Evolutionary conservation across 2,797 vertebrate genomes (phyloP), one percentile per base, ranked within the genome.

Genomic region (Diglossa cyanea): DNA sequence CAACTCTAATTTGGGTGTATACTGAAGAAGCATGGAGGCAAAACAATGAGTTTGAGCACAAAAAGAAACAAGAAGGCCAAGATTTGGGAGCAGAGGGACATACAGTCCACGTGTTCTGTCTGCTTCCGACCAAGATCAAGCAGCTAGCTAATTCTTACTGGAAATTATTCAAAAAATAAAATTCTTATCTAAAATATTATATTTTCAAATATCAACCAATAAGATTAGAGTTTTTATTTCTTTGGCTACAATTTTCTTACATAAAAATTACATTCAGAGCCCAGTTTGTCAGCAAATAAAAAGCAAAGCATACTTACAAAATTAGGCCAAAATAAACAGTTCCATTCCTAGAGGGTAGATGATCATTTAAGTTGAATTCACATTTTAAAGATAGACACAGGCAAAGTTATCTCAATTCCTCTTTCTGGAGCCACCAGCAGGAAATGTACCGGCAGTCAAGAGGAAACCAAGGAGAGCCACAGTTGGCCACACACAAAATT

Each of bases 61-160:
- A 13, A 45, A 0, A 0, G 16, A 53, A 33, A 62, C 47, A 40
- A 2, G 5, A 86, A 93, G 53, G 50, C 57, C 48, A 74, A 85
- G 23, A 80, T 20, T 11, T 53, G 19, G 15, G 82, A n/a, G 63
- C 10, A 73, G n/a, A 79, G 5, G 18, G 17, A 77, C 9, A 20
- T 4, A 30, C 0, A 1, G 6, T 16, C 20, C 63, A 62, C 1
- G 7, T 30, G 48, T 28, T 80, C 33, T 37, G 15, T 24, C 20
- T 20, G 17, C 23, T 86, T 54, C 35, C 17, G 62, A 51, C 4
- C 5, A 9, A 73, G 60, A 72, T 17, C 75, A 68, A 87, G 28
- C 13, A 90, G 15, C 10, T 39, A 82, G 35, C 9, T 50, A 76
- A 23, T 11, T 57, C 51, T 20, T 53, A 62, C 0, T 44, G 28